Base-by-base conservation (phyloP, 2,888 invertebrate species). In the Apamea crenata region DNA sequence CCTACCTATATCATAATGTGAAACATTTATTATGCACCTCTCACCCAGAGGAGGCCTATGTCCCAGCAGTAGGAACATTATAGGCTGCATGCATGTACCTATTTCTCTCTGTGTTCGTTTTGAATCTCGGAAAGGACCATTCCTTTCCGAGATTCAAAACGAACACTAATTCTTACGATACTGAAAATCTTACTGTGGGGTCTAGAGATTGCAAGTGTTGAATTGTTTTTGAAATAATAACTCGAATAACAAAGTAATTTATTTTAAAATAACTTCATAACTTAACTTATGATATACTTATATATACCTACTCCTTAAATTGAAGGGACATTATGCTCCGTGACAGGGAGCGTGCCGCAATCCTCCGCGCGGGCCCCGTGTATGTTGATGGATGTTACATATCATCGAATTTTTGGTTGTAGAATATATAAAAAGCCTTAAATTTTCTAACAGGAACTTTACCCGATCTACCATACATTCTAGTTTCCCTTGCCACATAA, bases 401-500 rank as follows among this genome's bases (percentile, higher is more conserved):
- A 21, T 21, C 4, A 36, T 12, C 32, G 5, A 21, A 65, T 36
- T 21, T 32, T 5, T 65, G 65, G 10, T 65, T 65, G 25, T 25
- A 36, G 25, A 25, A 12, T 12, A 36, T 65, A 36, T 10, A 36
- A 25, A 36, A 65, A 21, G 12, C 29, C 66, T 29, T 1, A 1
- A 29, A 25, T 40, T 25, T 3, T n/a, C 7, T 44, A 8, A 3
- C 10, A 29, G 47, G 61, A 40, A 68, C 16, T 76, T 53, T 59
- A 10, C 56, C 18, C 44, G 50, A 53, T 50, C 44, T 36, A 44
- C 44, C 44, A 71, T 86, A 68, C 53, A 72, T 74, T 68, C 67
- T 53, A 1, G 50, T 74, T 86, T 40, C 66, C 61, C 8, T 44
- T 25, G 16, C 53, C 66, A 71, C 8, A 69, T 47, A 82, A 83